Base-by-base conservation (phyloP, 2,888 invertebrate species). In the Spodoptera exigua region DNA sequence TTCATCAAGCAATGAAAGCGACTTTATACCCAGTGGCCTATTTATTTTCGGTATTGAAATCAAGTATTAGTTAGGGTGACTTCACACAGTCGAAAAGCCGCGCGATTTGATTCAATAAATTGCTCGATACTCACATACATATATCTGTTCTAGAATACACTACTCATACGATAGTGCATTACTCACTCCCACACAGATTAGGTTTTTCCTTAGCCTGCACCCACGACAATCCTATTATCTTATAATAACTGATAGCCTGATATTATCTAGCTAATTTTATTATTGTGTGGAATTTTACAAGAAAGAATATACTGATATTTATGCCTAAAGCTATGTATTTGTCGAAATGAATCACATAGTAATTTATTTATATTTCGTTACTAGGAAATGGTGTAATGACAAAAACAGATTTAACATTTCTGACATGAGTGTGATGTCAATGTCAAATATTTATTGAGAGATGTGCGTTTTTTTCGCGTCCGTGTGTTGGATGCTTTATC, bases 1-100 rank as follows among this genome's bases (percentile, higher is more conserved):
- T 83, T 80, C 72, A 82, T 85, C 79, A 80, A 78, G 75, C 70
- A 81, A 81, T 78, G 84, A 83, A 84, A 83, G 83, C 78, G 81
- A 80, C 75, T 79, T 70, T 76, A 66, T 76, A 82, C 84, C 83
- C 73, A 88, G 76, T 89, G 83, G 76, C 89, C 89, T 76, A 87
- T 87, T 81, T 83, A 70, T 57, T 52, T 58, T 34, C 52, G 58
- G 37, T 51, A 37, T 73, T 70, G 61, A 72, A 81, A 82, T 81
- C 71, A 76, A 79, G 71, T 70, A n/a, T n/a, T n/a, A 27, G 69
- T 77, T 59, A 72, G 54, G 77, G 45, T 37, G 12, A 18, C 12
- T 51, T 17, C 65, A 76, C 39, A 66, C 17, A 12, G 0, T 39
- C 39, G 35, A 27, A 48, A 40, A n/a, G 17, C 14, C 45, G 46